Percentiles rank a stretch among this genome's conserved stretches.
These are phyloP conservation scores for Hiodon tergisus DNA, from an alignment of 2,113 vertebrate species.

Conservation along the genomic window DNA sequence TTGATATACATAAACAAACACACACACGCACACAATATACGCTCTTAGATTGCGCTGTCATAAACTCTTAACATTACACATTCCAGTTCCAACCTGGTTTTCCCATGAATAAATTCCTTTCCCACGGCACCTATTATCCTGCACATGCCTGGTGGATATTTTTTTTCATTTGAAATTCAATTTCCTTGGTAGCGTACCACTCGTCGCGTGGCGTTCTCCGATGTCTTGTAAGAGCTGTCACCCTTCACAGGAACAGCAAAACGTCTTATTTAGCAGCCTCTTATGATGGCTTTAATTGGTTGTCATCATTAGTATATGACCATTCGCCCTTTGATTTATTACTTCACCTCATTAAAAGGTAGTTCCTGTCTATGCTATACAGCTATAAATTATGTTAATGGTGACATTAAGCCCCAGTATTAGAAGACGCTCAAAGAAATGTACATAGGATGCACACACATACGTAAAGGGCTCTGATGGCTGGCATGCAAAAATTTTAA, in stretches of 20 bases:
- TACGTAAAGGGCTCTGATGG: neutral
- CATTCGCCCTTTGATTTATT: neutral
- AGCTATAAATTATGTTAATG: neutral
- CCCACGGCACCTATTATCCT: no score
- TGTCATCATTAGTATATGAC: neutral
- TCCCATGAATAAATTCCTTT: neutral
- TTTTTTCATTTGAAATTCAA: neutral
- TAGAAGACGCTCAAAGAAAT: neutral
- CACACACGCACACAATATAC: neutral
- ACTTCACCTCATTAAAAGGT: constrained; percentile 1
- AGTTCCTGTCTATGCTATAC: neutral
- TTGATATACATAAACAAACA: neutral
- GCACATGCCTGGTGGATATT: neutral
- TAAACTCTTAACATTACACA: neutral
- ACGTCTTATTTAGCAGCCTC: neutral
- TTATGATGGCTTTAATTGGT: neutral
- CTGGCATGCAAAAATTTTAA: neutral
- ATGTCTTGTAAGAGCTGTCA: neutral
- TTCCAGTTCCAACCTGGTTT: neutral
- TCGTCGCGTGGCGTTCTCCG: neutral
- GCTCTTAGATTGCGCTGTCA: neutral
- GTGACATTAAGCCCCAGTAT: no score
- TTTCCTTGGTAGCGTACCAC: neutral
- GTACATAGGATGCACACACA: neutral
- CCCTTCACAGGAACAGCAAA: neutral